Conservation (phyloP, 2,888 invertebrate species). For the Augochlorella aurata region DNA sequence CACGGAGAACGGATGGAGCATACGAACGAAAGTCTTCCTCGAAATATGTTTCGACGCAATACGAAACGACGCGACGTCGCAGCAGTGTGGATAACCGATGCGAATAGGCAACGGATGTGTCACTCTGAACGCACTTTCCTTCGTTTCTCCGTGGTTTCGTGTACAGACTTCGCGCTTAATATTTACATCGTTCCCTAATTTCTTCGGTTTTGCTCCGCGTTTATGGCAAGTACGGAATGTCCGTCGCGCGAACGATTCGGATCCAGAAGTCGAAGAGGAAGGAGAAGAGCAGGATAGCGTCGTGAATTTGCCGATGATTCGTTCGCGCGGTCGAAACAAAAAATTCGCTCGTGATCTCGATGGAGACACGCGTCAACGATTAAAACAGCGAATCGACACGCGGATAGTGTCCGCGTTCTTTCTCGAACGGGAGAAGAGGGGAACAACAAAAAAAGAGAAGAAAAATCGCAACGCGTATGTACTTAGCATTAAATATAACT, state of each 20-base stretch:
- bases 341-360: background rate
- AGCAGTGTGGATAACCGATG: background rate
- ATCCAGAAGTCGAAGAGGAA: constrained; percentile 24
- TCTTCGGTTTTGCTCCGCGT: constrained; percentile 37
- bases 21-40: background rate
- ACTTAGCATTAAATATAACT: constrained; percentile 31
- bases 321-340: background rate
- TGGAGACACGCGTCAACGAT: background rate
- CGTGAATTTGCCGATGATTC: background rate
- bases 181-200: constrained; percentile 67
- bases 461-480: constrained; percentile 19
- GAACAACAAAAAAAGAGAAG: background rate
- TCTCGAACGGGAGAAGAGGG: background rate
- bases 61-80: background rate
- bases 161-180: constrained; percentile 59
- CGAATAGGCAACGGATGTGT: background rate
- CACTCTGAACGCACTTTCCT: constrained; percentile 7
- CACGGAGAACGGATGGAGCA: background rate
- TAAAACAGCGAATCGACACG: background rate
- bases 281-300: background rate
- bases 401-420: background rate
- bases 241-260: constrained; percentile 56
- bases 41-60: background rate
- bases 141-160: constrained; percentile 31
- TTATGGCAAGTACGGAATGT: constrained; percentile 68